Evolutionary conservation across 2,797 vertebrate species (phyloP), one percentile per base, ranked within the genome.

Genomic region (Poecilia velifera): DNA sequence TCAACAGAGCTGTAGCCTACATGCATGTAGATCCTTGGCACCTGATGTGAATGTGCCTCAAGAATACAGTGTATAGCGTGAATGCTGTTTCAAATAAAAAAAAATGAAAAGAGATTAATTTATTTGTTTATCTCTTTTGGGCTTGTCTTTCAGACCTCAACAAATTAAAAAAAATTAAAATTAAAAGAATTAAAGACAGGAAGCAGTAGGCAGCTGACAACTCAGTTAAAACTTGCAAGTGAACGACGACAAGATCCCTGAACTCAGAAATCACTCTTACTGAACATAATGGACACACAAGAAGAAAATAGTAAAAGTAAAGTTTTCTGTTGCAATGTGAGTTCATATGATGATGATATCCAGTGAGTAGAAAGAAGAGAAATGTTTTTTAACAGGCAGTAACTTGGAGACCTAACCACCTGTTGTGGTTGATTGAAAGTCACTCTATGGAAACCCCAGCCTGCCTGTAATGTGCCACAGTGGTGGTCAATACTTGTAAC

Each of bases 81-180:
- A 93, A 94, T 94, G 91, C 93, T 92, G 91, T 96, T 96, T 96
- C 91, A 95, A 96, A 96, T 96, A 95, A 95, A 96, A 74, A 96
- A 89, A 25, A n/a, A 55, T 25, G 0, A 10, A 87, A 79, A 84
- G 80, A 75, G 13, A 39, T 8, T 55, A 22, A 28, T 4, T 66
- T 18, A 14, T 0, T 13, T 77, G 41, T 83, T 77, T 79, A 22
- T 59, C 9, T 68, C 1, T 43, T 43, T 81, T 5, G 82, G 28
- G 0, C 25, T 25, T 14, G 2, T 41, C 31, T 51, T 73, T 49
- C 18, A 20, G 28, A 49, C 16, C 8, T 73, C 49, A 51, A 6
- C 8, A 34, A 34, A 34, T 16, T 6, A 6, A 64, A 64, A n/a
- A 41, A 47, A 20, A 0, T 1, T 16, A 39, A 16, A 18, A 49